phyloP scores from a whole-genome alignment of 2,113 vertebrate species.

The Amia ocellicauda region DNA sequence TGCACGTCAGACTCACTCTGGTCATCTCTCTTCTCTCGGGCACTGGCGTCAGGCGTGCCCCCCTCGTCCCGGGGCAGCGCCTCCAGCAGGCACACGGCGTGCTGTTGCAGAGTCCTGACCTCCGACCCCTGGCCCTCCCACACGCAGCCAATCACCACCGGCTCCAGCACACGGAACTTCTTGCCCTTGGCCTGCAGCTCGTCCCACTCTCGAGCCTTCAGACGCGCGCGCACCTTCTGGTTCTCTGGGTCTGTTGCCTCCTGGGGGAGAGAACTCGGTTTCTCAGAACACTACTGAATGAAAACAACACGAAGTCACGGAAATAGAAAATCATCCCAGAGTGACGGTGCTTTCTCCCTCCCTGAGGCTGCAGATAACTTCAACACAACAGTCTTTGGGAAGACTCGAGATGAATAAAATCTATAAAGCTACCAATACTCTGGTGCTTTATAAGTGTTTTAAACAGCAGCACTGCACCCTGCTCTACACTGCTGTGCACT shows the following conservation, averaged over 20 bases:
- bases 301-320: no score
- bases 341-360: no score
- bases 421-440: no score
- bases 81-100: conserved; percentile 69
- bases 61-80: conserved; percentile 60
- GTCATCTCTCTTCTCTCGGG: conserved; percentile 64
- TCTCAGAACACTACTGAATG: no score
- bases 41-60: conserved; percentile 59
- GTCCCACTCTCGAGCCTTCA: conserved; percentile 95
- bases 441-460: no score
- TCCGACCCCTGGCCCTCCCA: conserved; percentile 61
- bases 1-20: conserved; percentile 69
- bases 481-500: no score
- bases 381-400: no score
- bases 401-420: no score
- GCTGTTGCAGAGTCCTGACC: conserved; percentile 69
- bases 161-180: conserved; percentile 79
- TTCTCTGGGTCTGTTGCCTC: conserved; percentile 84
- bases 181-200: conserved; percentile 87
- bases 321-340: no score
- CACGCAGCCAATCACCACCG: conserved; percentile 77
- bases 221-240: conserved; percentile 83
- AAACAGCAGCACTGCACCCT: no score
- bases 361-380: no score
- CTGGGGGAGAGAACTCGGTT: conserved; percentile 47